Evolutionary conservation across 2,113 vertebrate species (phyloP), one percentile per base, ranked within the genome.

Genomic region (Apaloderma vittatum): DNA sequence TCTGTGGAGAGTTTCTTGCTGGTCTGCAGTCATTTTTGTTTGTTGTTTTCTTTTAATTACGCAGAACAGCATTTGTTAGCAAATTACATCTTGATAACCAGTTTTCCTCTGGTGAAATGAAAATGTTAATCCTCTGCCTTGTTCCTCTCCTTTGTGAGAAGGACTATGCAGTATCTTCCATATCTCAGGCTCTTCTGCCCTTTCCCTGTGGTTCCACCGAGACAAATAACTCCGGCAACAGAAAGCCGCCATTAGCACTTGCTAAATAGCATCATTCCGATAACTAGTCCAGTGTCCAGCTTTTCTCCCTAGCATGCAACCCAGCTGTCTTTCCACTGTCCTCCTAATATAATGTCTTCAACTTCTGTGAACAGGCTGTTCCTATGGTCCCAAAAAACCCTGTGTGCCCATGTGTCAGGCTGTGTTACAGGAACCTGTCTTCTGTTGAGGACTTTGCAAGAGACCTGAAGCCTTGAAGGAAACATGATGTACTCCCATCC

Each of bases 1-100:
- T 92, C 59, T 0, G 1, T 70, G 55, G 66, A 82, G 37, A 78
- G 45, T 78, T 91, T 91, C 76, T 67, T 81, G 73, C 72, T 84
- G 19, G 67, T 67, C 75, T 23, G 46, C 55, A 66, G n/a, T 87
- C 1, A 63, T 70, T 92, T 87, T 81, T 70, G 55, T 93, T 78
- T 88, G 34, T 36, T 84, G 13, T 40, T 86, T 93, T 75, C 37
- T 91, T 93, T 89, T 88, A 88, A 92, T 94, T 86, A 77, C 48
- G 67, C 15, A 13, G 52, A 92, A 59, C 72, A 68, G 32, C 29
- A 63, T 77, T 94, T 95, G 77, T 80, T 84, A 93, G 70, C 16
- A 94, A 83, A 90, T 93, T 92, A 55, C 26, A 54, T 87, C 57
- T 72, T 76, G 80, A 90, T 85, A 93, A 87, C 11, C 21, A n/a